A percentile compares a stretch with the other conserved stretches of the same genome.
phyloP scores from a whole-genome alignment of 2,888 invertebrate species.

The Cotesia congregata region DNA sequence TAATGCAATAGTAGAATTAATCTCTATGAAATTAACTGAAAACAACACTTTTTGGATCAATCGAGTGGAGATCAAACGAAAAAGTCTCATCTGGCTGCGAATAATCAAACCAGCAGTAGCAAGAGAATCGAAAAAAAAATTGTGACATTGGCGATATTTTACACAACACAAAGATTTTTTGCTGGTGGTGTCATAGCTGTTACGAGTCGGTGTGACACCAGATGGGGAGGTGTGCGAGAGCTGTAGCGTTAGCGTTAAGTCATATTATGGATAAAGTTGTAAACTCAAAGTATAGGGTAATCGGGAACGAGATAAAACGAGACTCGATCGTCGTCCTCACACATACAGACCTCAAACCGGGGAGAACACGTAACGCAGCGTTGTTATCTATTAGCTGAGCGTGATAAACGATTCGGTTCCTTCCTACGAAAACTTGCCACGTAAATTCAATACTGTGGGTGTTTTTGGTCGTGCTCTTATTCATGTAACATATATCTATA shows the following conservation, averaged over 20 bases:
- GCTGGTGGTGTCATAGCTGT: neutral
- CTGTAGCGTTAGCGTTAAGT: conserved; percentile 20
- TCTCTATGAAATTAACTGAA: too few species aligned
- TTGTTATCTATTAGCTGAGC: conserved; percentile 55
- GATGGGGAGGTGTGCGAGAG: neutral
- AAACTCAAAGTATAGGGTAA: conserved; percentile 29
- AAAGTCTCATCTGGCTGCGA: conserved; percentile 17
- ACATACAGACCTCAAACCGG: conserved; percentile 31
- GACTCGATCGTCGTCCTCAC: conserved; percentile 37
- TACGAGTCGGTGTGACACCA: conserved; percentile 1
- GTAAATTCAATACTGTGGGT: conserved; percentile 48
- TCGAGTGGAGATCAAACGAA: neutral
- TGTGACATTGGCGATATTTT: neutral
- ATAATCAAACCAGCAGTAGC: conserved; percentile 34
- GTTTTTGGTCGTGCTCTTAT: conserved; percentile 12
- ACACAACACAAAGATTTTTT: neutral
- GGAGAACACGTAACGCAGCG: conserved; percentile 46
- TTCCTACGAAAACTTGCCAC: conserved; percentile 50
- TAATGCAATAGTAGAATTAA: too few species aligned
- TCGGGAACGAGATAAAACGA: conserved; percentile 13
- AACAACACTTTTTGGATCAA: too few species aligned
- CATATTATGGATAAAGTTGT: conserved; percentile 35
- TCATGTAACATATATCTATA: neutral
- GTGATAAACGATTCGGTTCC: conserved; percentile 56
- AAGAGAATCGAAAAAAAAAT: neutral